Base-by-base conservation (phyloP, 2,888 invertebrate genomes). In the Cosmia trapezina region DNA sequence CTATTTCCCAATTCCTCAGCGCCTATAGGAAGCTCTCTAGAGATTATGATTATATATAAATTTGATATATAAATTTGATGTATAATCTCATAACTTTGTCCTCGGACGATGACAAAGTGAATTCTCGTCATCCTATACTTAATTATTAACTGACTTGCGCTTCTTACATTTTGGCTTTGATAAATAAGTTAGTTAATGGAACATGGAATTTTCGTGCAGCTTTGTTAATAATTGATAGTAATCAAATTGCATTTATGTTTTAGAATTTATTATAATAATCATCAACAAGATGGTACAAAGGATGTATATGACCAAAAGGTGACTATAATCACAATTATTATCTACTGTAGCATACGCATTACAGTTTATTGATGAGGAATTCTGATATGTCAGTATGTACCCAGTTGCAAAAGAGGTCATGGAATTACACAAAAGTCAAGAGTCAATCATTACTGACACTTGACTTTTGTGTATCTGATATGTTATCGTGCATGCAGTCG, bases 51-150 rank as follows among this genome's bases (percentile, higher is more conserved):
- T n/a, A n/a, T 70, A 78, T 78, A 76, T 68, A 74, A 79, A 60
- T 79, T 84, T 64, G 66, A 73, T 70, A 78, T 78, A 76, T 68
- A 74, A 79, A 60, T 79, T 84, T 64, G 66, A 73, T 61, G 66
- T 68, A 64, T 74, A 73, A 81, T 80, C 76, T 81, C 41, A 67
- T 59, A 77, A 83, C 71, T 72, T 80, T 12, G 56, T 70, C 66
- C 57, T 66, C 33, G 45, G 72, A 75, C 61, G 68, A 66, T 83
- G 79, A 84, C 71, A 72, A 79, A 84, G 76, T 76, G 68, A 80
- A 73, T 65, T 72, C 70, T 65, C 62, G 60, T 66, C 66, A 79
- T 67, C 37, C 45, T 37, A 28, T 70, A 78, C 70, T 79, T 70
- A 67, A 84, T 82, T 73, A 83, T 82, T 45, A 61, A 61, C 66